These are phyloP conservation scores for Etheostoma cragini DNA, from an alignment of 2,113 vertebrate genomes.

Conservation along the genomic window DNA sequence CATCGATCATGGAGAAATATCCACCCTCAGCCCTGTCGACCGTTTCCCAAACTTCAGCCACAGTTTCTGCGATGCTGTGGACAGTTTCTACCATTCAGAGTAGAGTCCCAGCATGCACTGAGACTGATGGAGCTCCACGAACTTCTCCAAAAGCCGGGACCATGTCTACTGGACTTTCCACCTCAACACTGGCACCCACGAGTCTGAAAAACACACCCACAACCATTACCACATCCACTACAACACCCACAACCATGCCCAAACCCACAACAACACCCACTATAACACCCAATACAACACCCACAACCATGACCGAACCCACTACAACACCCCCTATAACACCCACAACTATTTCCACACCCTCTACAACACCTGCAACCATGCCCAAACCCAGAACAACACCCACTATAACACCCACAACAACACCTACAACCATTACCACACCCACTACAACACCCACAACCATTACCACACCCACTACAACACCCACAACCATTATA, in stretches of 20 bases:
- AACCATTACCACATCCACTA: background rate
- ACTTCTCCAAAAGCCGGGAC: background rate
- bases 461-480: background rate
- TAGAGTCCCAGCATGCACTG: background rate
- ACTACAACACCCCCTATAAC: background rate
- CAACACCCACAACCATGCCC: background rate
- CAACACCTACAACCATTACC: no score
- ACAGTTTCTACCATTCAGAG: background rate
- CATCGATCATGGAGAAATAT: background rate
- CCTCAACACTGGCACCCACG: background rate
- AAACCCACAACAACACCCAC: background rate
- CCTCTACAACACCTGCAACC: background rate
- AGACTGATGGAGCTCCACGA: fast-evolving
- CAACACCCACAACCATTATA: background rate
- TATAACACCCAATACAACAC: background rate
- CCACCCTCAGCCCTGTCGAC: background rate
- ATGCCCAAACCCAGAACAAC: no score
- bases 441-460: background rate
- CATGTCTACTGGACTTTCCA: background rate
- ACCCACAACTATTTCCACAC: background rate
- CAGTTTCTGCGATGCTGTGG: fast-evolving
- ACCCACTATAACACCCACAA: no score
- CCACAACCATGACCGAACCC: background rate
- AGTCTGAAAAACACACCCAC: background rate
- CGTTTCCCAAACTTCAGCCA: background rate